Conservation (phyloP, 2,797 vertebrate genomes). For the Macropodus opercularis region DNA sequence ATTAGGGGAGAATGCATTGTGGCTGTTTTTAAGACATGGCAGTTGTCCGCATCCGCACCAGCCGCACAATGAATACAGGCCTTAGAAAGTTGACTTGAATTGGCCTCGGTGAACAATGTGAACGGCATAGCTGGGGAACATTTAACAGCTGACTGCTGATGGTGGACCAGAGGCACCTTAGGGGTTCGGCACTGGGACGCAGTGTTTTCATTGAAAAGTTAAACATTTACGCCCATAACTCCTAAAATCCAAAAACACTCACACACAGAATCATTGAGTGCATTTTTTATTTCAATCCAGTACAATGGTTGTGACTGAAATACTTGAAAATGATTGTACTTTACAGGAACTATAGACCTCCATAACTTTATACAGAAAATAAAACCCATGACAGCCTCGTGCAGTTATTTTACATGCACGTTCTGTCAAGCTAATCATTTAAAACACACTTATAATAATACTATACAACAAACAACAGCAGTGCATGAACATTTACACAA, state of each 20-base stretch:
- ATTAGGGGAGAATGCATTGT: constrained; percentile 85
- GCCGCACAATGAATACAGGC: constrained; percentile 80
- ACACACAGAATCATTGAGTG: constrained; percentile 56
- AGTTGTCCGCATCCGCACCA: constrained; percentile 75
- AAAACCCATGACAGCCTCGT: constrained; percentile 43
- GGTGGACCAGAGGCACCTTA: constrained; percentile 81
- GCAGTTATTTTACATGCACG: constrained; percentile 54
- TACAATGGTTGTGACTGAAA: constrained; percentile 61
- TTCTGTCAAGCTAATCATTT: constrained; percentile 51
- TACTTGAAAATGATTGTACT: constrained; percentile 64
- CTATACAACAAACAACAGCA: constrained; percentile 56
- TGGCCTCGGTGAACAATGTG: constrained; percentile 80
- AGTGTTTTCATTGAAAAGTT: constrained; percentile 50
- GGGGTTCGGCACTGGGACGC: constrained; percentile 45
- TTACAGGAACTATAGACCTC: constrained; percentile 62
- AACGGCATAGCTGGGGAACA: constrained; percentile 72
- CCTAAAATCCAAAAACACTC: too few species aligned
- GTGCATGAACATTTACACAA: constrained; percentile 61
- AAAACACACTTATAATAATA: constrained; percentile 62
- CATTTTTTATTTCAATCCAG: constrained; percentile 73
- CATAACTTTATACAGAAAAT: constrained; percentile 22
- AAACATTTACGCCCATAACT: constrained; percentile 36
- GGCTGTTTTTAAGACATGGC: constrained; percentile 85
- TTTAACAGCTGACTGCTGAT: constrained; percentile 76
- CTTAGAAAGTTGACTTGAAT: constrained; percentile 85